phyloP scores from a whole-genome alignment of 35 echinoderm and acorn worm genomes.

The Stichopus chloronotus region DNA sequence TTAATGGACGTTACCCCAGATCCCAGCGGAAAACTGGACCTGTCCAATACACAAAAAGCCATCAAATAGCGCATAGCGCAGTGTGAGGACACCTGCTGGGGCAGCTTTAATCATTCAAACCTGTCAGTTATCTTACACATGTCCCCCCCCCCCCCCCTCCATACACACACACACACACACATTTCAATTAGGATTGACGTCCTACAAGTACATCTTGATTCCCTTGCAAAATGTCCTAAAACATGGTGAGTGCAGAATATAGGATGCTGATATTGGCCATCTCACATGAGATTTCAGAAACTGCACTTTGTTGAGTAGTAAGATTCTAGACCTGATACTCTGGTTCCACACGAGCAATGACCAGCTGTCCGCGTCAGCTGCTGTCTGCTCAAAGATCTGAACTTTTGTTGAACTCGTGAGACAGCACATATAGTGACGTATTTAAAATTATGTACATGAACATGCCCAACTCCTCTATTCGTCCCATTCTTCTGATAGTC shows the following conservation, averaged over 20 bases:
- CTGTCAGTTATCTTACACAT: no score
- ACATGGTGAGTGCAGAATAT: neutral
- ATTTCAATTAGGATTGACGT: no score
- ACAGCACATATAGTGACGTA: neutral
- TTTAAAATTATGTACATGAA: neutral
- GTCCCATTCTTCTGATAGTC: conserved; percentile 4
- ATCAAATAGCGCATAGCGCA: no score
- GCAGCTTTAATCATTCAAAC: no score
- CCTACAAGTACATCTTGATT: neutral
- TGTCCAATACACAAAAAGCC: no score
- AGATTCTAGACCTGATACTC: neutral
- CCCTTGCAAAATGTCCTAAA: neutral
- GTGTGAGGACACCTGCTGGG: no score
- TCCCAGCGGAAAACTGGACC: no score
- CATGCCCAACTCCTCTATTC: neutral
- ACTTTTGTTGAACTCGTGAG: neutral
- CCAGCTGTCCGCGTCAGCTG: neutral
- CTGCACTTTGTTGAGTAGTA: neutral
- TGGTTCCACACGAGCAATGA: neutral
- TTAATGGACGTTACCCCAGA: no score
- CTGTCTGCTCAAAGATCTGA: neutral
- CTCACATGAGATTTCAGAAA: neutral
- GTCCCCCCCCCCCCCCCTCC: no score
- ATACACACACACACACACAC: no score
- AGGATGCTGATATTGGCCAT: neutral